Evolutionary conservation across 35 echinoderm and acorn worm genomes (phyloP).

Genomic region (Heliocidaris erythrogramma): DNA sequence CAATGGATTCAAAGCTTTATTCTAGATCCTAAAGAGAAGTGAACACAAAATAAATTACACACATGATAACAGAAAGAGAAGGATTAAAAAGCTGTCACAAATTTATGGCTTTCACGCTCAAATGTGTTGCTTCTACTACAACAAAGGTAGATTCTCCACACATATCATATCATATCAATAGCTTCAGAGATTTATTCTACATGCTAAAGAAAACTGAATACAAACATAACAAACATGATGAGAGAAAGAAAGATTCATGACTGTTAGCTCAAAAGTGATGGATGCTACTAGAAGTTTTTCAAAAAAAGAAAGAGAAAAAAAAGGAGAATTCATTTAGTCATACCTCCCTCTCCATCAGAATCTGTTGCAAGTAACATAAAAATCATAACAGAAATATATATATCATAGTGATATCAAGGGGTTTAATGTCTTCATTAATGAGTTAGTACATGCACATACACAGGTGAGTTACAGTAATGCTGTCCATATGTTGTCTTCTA

Average conservation of each 20-base stretch:
- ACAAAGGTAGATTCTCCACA: too few relatives aligned
- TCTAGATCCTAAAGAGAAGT: not conserved
- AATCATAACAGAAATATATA: slow-evolving; percentile 32
- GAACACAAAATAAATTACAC: not conserved
- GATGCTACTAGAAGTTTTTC: not conserved
- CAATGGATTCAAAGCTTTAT: not conserved
- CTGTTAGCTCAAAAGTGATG: not conserved
- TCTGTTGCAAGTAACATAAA: slow-evolving; percentile 26
- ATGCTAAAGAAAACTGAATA: not conserved
- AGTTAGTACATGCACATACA: not conserved
- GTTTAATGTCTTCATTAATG: not conserved
- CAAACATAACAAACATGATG: not conserved
- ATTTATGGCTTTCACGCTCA: not conserved
- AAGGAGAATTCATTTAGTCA: not conserved
- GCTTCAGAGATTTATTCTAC: too few relatives aligned
- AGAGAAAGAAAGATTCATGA: not conserved
- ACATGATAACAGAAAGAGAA: not conserved
- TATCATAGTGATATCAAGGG: not conserved
- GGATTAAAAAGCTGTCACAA: not conserved
- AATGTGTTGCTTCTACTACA: not conserved
- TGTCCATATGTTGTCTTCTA: not conserved
- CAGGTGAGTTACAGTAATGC: not conserved
- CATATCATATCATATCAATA: too few relatives aligned
- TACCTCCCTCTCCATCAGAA: slow-evolving; percentile 51
- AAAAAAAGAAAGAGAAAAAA: not conserved